These are phyloP conservation scores for Eudyptes chrysolophus DNA, from an alignment of 2,113 vertebrate species.

Conservation along the genomic window DNA sequence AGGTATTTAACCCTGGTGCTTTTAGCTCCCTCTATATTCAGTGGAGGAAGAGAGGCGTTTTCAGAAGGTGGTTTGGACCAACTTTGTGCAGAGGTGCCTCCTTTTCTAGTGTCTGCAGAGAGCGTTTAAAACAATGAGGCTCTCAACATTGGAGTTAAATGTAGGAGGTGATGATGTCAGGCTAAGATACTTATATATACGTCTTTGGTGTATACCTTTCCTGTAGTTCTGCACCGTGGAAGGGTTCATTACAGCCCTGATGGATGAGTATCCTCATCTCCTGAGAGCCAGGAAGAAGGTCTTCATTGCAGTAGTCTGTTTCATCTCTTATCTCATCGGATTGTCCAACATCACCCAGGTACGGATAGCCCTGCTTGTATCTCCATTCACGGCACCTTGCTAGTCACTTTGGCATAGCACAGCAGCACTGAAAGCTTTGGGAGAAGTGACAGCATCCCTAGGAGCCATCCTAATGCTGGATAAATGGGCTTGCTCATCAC, in stretches of 20 bases:
- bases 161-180: not conserved
- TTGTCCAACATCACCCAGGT: conserved; percentile 93
- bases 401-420: not conserved
- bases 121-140: not conserved
- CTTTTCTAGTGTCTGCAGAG: not conserved
- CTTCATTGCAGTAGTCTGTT: conserved; percentile 86
- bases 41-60: not conserved
- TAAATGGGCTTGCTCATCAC: not conserved
- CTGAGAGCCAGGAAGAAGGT: conserved; percentile 87
- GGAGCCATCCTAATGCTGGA: not conserved
- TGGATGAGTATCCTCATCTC: conserved; percentile 85
- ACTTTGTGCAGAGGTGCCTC: not conserved
- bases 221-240: conserved; percentile 90
- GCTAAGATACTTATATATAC: not conserved
- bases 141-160: not conserved
- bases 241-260: conserved; percentile 89
- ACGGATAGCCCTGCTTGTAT: not conserved
- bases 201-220: not conserved
- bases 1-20: not conserved
- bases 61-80: not conserved
- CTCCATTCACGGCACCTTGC: not conserved
- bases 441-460: not conserved
- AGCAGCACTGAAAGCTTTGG: not conserved
- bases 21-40: not conserved
- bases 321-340: conserved; percentile 87